phyloP scores from a whole-genome alignment of 2,888 invertebrate species.

The Calliopum simillimum region DNA sequence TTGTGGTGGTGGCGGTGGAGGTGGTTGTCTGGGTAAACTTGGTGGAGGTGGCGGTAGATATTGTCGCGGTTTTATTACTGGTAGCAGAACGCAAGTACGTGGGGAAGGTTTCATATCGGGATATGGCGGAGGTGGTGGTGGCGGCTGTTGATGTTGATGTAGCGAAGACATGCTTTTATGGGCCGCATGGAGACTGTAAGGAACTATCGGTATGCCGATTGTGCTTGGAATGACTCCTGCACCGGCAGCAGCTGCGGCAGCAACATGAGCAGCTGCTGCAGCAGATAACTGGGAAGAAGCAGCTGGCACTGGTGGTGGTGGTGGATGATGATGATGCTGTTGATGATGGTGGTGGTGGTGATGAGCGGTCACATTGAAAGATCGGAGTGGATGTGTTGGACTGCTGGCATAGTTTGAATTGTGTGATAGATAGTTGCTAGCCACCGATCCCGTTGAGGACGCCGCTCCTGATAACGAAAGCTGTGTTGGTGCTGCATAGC shows the following conservation, averaged over 20 bases:
- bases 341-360: conserved; percentile 45
- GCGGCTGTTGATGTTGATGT: conserved; percentile 63
- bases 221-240: conserved; percentile 53
- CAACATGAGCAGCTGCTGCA: conserved; percentile 45
- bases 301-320: conserved; percentile 57
- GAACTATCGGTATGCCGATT: conserved; percentile 68
- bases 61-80: conserved; percentile 74
- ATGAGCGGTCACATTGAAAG: conserved; percentile 38
- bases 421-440: conserved; percentile 42
- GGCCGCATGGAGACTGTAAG: conserved; percentile 72
- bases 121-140: conserved; percentile 65
- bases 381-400: conserved; percentile 53
- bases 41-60: conserved; percentile 78
- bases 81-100: conserved; percentile 71
- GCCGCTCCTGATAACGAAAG: conserved; percentile 60
- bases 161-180: conserved; percentile 74
- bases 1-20: conserved; percentile 76
- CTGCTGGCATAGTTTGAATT: conserved; percentile 60
- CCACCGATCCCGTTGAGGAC: conserved; percentile 52
- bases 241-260: conserved; percentile 43
- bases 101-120: conserved; percentile 69
- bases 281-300: conserved; percentile 42
- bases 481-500: conserved; percentile 69
- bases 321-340: conserved; percentile 55
- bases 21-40: conserved; percentile 71